Evolutionary conservation across 2,797 vertebrate genomes (phyloP).

Genomic region (Sebastes dallii): DNA sequence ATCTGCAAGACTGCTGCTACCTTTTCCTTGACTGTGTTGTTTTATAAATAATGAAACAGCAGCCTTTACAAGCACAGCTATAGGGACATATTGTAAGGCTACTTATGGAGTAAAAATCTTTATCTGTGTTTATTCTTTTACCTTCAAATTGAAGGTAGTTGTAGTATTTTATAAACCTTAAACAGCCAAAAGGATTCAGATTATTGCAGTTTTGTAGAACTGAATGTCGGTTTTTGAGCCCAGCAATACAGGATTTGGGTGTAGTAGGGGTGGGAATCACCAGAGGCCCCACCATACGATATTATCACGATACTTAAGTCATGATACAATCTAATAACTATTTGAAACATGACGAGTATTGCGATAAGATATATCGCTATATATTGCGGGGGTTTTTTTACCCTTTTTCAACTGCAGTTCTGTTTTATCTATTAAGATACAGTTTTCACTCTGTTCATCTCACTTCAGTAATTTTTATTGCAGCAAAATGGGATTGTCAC

Average conservation of each 20-base stretch:
- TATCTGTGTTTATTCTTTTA: not conserved
- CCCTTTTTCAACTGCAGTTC: no score
- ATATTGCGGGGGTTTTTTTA: no score
- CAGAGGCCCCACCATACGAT: no score
- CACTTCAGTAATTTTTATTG: no score
- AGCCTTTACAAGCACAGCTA: not conserved
- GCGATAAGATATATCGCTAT: no score
- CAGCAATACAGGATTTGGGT: not conserved
- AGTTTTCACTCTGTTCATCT: no score
- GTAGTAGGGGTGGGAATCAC: not conserved
- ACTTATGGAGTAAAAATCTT: not conserved
- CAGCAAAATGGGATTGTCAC: no score
- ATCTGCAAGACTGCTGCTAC: constrained; percentile 31
- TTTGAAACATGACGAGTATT: no score
- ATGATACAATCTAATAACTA: fast-evolving
- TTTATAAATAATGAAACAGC: constrained; percentile 25
- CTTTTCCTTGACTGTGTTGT: constrained; percentile 17
- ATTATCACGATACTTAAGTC: no score
- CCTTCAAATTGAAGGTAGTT: not conserved
- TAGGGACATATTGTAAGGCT: not conserved
- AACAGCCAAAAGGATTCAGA: not conserved
- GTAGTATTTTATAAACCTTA: not conserved
- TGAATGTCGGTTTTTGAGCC: not conserved
- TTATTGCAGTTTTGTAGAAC: not conserved
- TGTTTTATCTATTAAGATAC: no score